phyloP scores from a whole-genome alignment of 2,113 vertebrate genomes.

The Lanius collurio region DNA sequence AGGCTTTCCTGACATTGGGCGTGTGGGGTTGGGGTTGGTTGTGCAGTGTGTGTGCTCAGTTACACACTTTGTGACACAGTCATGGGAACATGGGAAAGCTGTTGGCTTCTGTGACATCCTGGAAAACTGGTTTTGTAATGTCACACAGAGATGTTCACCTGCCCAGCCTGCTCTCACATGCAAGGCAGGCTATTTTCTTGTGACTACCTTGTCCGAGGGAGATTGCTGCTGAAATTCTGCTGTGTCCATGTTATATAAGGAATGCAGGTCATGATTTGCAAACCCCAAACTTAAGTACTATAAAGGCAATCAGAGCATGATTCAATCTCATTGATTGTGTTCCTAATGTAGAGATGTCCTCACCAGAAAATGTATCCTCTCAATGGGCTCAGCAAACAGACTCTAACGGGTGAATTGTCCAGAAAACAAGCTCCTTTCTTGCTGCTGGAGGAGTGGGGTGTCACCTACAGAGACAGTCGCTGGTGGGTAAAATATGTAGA shows the following conservation, averaged over 20 bases:
- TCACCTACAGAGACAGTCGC: neutral
- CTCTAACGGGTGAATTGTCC: neutral
- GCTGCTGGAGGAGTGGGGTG: neutral
- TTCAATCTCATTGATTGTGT: neutral
- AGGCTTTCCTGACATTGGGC: neutral
- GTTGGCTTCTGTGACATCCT: neutral
- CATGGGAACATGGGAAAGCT: neutral
- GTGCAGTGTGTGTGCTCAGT: accelerated
- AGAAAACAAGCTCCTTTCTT: neutral
- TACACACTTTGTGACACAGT: neutral
- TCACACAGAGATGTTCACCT: neutral
- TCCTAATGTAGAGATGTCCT: neutral
- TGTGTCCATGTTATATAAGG: neutral
- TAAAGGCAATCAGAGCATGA: neutral
- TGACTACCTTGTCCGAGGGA: neutral
- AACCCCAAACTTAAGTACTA: neutral
- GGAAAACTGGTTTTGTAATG: neutral
- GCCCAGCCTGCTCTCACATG: neutral
- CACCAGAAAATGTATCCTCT: neutral
- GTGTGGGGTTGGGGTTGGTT: neutral
- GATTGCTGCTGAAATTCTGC: neutral
- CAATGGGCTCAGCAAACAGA: neutral
- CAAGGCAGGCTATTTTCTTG: neutral
- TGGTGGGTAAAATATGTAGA: neutral
- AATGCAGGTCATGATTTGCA: neutral